phyloP scores from a whole-genome alignment of 1,140 invertebrate species.

The Reticulitermes speratus region DNA sequence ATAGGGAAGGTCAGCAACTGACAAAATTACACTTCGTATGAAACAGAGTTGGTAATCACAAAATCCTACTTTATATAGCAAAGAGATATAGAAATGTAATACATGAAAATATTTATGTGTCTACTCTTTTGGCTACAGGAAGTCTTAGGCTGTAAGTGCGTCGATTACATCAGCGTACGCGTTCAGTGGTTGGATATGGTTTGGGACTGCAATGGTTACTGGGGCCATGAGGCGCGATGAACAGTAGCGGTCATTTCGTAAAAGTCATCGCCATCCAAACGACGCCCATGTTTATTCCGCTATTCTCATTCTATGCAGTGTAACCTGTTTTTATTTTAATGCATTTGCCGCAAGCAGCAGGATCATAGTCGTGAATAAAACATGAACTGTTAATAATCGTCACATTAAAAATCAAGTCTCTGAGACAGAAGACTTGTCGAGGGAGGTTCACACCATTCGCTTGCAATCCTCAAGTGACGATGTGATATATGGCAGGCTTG shows the following conservation, averaged over 20 bases:
- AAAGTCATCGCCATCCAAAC: neutral
- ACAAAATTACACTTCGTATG: no score
- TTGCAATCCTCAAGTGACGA: neutral
- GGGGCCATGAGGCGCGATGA: neutral
- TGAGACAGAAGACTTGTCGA: neutral
- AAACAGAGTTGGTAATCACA: no score
- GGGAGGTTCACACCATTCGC: neutral
- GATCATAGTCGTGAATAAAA: neutral
- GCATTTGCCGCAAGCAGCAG: neutral
- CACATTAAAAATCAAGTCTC: neutral
- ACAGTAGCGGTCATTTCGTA: neutral
- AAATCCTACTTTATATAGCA: no score
- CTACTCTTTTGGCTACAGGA: no score
- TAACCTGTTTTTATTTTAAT: neutral
- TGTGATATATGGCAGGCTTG: conserved; percentile 1
- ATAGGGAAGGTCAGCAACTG: no score
- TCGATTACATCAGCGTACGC: no score
- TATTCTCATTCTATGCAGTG: neutral
- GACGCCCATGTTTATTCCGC: neutral
- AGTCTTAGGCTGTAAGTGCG: no score
- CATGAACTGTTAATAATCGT: neutral
- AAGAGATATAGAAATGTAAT: no score
- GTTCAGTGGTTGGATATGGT: no score
- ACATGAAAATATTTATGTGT: no score
- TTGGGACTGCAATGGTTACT: neutral